A percentile compares a stretch with the other conserved stretches of the same genome.
These are phyloP conservation scores for Musca vetustissima DNA, from an alignment of 1,140 invertebrate species.

Conservation along the genomic window DNA sequence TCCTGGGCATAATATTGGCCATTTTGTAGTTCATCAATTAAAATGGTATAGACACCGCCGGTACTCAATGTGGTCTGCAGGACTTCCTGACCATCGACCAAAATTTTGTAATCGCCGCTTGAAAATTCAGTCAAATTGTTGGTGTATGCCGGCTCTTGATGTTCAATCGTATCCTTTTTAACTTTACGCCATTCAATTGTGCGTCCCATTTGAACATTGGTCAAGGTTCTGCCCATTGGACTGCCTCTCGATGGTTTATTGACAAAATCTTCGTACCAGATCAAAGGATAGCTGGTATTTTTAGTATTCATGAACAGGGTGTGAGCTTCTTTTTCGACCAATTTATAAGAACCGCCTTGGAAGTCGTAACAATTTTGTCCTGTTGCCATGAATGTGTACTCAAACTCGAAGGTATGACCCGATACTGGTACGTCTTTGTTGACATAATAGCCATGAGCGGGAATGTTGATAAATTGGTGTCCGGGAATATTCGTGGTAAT, in stretches of 20 bases:
- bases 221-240: slow-evolving; percentile 39
- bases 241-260: slow-evolving; percentile 46
- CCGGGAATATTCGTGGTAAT: slow-evolving; percentile 33
- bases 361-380: slow-evolving; percentile 25
- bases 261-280: slow-evolving; percentile 38
- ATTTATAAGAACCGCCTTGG: rapidly evolving
- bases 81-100: slow-evolving; percentile 40
- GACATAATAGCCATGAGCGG: slow-evolving; percentile 39
- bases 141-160: slow-evolving; percentile 32
- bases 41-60: slow-evolving; percentile 65
- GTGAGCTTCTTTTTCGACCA: slow-evolving; percentile 43
- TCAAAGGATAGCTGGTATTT: slow-evolving; percentile 15
- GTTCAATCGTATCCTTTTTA: slow-evolving; percentile 31
- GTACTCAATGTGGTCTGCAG: slow-evolving; percentile 48
- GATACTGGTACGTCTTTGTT: slow-evolving; percentile 41
- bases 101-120: slow-evolving; percentile 55
- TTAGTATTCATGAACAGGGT: slow-evolving; percentile 56
- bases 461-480: slow-evolving; percentile 23
- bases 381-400: background rate
- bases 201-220: slow-evolving; percentile 30
- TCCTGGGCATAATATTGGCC: background rate
- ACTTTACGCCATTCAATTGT: slow-evolving; percentile 33
- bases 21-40: slow-evolving; percentile 45
- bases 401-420: background rate
- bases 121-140: slow-evolving; percentile 51